Conservation (phyloP, 2,888 invertebrate species). For the Odontomyia ornata region DNA sequence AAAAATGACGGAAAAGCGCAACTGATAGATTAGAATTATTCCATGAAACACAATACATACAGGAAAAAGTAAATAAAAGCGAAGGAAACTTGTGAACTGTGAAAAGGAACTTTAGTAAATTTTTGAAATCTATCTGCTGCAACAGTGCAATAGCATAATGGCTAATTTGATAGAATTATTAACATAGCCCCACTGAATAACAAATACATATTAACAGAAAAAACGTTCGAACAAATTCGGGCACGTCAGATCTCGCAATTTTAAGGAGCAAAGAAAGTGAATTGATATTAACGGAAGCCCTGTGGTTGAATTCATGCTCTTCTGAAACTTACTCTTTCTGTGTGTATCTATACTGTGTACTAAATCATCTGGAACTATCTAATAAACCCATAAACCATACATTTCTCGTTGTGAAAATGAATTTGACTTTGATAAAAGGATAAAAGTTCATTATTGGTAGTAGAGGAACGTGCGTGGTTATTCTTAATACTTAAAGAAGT, state of each 20-base stretch:
- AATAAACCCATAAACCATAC: no score
- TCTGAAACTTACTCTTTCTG: background rate
- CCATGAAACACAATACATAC: background rate
- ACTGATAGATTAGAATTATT: slow-evolving; percentile 4
- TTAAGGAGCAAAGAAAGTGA: no score
- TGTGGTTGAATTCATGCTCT: background rate
- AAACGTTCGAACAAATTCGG: no score
- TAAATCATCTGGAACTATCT: background rate
- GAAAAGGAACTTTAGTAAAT: background rate
- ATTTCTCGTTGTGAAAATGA: background rate
- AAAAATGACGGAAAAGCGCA: background rate
- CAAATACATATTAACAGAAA: no score
- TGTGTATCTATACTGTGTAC: no score
- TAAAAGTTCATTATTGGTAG: background rate
- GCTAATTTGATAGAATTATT: no score
- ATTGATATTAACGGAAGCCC: no score
- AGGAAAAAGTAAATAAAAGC: slow-evolving; percentile 26
- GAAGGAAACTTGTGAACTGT: background rate
- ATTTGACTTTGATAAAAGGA: no score
- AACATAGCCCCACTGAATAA: no score
- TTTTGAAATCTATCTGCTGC: background rate
- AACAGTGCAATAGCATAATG: no score
- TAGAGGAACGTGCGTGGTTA: slow-evolving; percentile 1
- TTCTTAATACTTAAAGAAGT: background rate
- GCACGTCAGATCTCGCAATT: no score